Base-by-base conservation (phyloP, 2,888 invertebrate genomes). In the Boloria euphrosyne region DNA sequence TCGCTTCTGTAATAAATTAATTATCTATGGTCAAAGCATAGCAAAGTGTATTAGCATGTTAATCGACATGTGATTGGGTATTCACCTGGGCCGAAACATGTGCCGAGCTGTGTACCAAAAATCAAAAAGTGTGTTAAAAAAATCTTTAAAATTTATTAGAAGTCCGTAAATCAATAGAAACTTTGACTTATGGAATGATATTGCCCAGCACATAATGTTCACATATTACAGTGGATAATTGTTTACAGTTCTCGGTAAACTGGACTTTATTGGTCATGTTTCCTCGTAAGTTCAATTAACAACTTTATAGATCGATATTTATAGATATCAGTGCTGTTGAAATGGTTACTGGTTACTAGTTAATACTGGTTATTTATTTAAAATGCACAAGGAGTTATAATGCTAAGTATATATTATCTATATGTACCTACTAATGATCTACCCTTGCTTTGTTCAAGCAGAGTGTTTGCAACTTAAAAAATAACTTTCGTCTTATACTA, bases 241-340 rank as follows among this genome's bases (percentile, higher is more conserved):
- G 78, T 79, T 79, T 76, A 79, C 76, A 79, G 80, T 80, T 81
- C 77, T 73, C 75, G 79, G 75, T 74, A 76, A 78, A 77, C 74
- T 76, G 72, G 71, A 73, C 71, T 80, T 79, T 79, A 81, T 79
- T 78, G 80, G 81, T 81, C 78, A 77, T 78, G 80, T 78, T 80
- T 75, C 73, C 67, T 73, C 70, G 78, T 78, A 80, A 80, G 78
- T 81, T 78, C 75, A 80, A 75, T 78, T 79, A 75, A 64, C 66
- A 71, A 71, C 69, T 69, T 73, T 62, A 67, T 65, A 62, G 31
- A 38, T 38, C 7, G 10, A 10, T 38, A 22, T 22, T 22, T 22
- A 22, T 22, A 22, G 22, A 22, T 38, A 38, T 38, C 10, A 31
- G 31, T 38, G 31, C 7, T 38, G 31, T 38, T 38, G 10, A 10